A percentile compares a stretch with the other conserved stretches of the same genome.
These are phyloP conservation scores for Fregetta grallaria DNA, from an alignment of 2,113 vertebrate genomes.

Conservation along the genomic window DNA sequence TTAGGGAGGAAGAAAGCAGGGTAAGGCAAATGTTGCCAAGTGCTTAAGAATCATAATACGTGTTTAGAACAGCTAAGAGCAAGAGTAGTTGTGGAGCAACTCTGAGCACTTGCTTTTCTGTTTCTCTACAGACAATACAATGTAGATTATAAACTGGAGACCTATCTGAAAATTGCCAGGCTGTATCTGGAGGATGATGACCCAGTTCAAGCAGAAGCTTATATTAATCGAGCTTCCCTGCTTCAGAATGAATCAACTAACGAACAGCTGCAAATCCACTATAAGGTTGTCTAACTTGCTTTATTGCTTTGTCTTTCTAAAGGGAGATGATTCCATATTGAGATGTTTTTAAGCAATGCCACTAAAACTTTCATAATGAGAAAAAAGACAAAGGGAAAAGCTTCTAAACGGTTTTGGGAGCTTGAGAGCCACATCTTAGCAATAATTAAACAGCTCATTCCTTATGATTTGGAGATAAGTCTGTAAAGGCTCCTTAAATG, in stretches of 20 bases:
- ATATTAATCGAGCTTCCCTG: constrained; percentile 96
- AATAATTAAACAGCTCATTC: not conserved
- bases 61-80: not conserved
- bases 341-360: not conserved
- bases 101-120: not conserved
- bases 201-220: constrained; percentile 96
- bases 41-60: not conserved
- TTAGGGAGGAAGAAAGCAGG: not conserved
- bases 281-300: constrained; percentile 81
- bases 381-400: not conserved
- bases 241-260: constrained; percentile 99
- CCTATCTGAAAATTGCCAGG: constrained; percentile 96
- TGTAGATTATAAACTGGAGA: constrained; percentile 97
- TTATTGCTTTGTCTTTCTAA: not conserved
- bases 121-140: constrained; percentile 88
- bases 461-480: not conserved
- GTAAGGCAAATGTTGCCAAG: not conserved
- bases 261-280: constrained; percentile 97
- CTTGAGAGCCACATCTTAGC: not conserved
- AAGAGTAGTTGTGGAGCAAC: not conserved
- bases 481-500: not conserved
- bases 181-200: constrained; percentile 97
- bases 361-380: not conserved
- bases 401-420: not conserved
- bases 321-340: not conserved